Evolutionary conservation across 1,140 invertebrate species (phyloP).

Genomic region (Drosophila baimaii): DNA sequence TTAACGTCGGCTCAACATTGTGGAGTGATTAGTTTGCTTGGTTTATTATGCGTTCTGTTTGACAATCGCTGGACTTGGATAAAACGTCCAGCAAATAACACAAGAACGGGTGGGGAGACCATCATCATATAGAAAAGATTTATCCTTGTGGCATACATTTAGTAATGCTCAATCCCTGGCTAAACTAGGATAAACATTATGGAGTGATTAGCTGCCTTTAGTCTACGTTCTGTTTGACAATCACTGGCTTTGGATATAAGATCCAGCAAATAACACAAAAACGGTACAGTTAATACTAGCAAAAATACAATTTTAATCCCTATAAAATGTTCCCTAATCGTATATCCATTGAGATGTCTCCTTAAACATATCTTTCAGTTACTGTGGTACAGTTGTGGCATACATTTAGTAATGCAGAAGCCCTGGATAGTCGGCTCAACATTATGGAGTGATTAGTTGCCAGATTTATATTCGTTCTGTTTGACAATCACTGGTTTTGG

Average conservation of each 20-base stretch:
- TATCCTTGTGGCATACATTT: constrained; percentile 29
- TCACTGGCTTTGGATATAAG: constrained; percentile 52
- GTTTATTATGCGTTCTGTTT: constrained; percentile 73
- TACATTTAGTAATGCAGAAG: constrained; percentile 44
- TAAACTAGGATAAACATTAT: constrained; percentile 51
- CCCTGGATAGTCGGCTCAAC: constrained; percentile 36
- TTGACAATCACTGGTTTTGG: constrained; percentile 72
- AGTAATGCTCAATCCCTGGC: constrained; percentile 47
- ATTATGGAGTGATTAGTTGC: constrained; percentile 54
- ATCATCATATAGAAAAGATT: background rate
- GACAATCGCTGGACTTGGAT: constrained; percentile 67
- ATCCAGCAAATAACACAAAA: constrained; percentile 74
- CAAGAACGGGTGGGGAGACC: constrained; percentile 56
- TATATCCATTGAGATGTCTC: background rate
- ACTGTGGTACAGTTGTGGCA: constrained; percentile 21
- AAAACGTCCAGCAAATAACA: constrained; percentile 66
- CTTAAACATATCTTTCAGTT: background rate
- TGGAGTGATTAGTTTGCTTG: constrained; percentile 44
- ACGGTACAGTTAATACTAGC: constrained; percentile 17
- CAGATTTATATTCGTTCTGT: constrained; percentile 69
- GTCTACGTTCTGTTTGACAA: constrained; percentile 80
- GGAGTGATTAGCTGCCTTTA: constrained; percentile 51
- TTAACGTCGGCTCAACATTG: constrained; percentile 36
- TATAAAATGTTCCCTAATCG: background rate
- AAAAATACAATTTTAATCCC: background rate